Evolutionary conservation across 64 coral and sea anemone species (phyloP).

Genomic region (Porites australiensis): DNA sequence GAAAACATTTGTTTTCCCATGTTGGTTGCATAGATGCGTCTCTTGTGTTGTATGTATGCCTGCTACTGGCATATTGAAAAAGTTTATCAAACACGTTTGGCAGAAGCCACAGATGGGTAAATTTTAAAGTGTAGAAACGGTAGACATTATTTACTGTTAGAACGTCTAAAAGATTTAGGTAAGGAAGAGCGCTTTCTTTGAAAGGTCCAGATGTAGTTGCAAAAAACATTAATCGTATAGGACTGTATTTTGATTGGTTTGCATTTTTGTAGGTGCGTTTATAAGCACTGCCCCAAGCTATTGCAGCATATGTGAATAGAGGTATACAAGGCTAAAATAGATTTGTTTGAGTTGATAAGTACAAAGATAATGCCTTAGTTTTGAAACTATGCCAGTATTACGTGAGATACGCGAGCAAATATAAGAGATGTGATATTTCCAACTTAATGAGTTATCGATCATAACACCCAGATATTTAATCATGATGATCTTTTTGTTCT

Average conservation of each 20-base stretch:
- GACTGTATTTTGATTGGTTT: no score
- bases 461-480: no score
- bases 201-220: conserved; percentile 30
- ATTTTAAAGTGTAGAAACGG: conserved; percentile 9
- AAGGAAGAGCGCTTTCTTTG: conserved; percentile 50
- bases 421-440: no score
- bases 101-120: conserved; percentile 30
- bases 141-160: conserved; percentile 63
- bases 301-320: no score
- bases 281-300: no score
- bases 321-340: no score
- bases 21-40: conserved; percentile 48
- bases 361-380: no score
- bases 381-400: no score
- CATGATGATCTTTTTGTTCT: background rate
- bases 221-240: conserved; percentile 29
- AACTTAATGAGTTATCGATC: no score
- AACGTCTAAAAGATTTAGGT: conserved; percentile 47
- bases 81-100: conserved; percentile 50
- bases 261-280: no score
- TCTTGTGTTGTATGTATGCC: conserved; percentile 49
- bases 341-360: no score
- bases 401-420: no score
- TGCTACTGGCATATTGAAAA: conserved; percentile 43
- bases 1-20: conserved; percentile 51